Evolutionary conservation across 2,797 vertebrate species (phyloP), one percentile per base, ranked within the genome.

Genomic region (Margarornis squamiger): DNA sequence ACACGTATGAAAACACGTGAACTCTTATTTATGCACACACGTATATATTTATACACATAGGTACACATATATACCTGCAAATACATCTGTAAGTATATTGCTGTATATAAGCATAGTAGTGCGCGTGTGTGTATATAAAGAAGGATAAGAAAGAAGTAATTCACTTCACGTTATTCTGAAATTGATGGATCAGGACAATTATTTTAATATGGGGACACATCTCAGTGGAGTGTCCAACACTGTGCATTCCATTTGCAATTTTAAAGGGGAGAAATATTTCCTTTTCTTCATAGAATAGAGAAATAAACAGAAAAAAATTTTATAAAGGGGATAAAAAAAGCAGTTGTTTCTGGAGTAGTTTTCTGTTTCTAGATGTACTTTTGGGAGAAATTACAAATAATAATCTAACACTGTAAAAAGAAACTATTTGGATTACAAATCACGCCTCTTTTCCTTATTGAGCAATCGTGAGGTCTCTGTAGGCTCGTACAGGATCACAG

Each of bases 271-370:
- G 7, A 87, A 66, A 20, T 14, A 38, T n/a, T 62, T 75, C n/a
- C 59, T 79, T 29, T 8, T 52, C 41, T 78, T 59, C 57, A 14
- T 4, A 38, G 16, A 79, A 58, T 4, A 51, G 27, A 51, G 7
- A 3, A 4, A 8, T 41, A 24, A 26, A 0, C 4, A 32, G 6
- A 7, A 3, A 52, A 29, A 52, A 4, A 7, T 10, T 21, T 43
- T 45, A 14, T 9, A 5, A 2, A 11, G 24, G 20, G 12, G 1
- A 10, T 9, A 2, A 10, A 10, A 32, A 45, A 36, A 45, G 7
- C 23, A 14, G 3, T 22, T 63, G 17, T 54, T 83, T 41, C 14
- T 20, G 14, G 24, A 43, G 19, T 61, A 2, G 27, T 59, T 82
- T 74, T 43, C 10, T 68, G 10, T 34, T 57, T 83, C 26, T 74